Conservation (phyloP, 2,113 vertebrate genomes). For the Oophaga pumilio region DNA sequence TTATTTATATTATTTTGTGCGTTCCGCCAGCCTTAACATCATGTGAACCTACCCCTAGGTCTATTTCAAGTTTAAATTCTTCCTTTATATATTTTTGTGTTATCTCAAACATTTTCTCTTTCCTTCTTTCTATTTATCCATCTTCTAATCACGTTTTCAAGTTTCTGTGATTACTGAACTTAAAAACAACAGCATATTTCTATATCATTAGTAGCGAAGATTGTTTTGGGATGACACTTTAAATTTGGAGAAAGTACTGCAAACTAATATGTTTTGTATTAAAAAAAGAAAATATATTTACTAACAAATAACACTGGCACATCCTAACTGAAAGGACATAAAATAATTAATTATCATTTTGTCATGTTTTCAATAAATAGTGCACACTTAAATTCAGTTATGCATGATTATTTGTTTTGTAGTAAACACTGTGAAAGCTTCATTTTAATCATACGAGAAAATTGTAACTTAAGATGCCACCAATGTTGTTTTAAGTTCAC, state of each 20-base stretch:
- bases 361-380: constrained; percentile 4
- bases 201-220: background rate
- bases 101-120: background rate
- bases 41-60: no score
- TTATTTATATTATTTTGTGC: no score
- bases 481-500: constrained; percentile 28
- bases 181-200: constrained; percentile 24
- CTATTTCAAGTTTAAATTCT: no score
- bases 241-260: background rate
- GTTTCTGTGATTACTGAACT: background rate
- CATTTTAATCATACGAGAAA: constrained; percentile 15
- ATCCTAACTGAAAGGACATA: constrained; percentile 37
- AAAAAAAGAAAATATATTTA: background rate
- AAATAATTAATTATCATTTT: background rate
- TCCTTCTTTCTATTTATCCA: background rate
- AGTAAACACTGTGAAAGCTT: background rate
- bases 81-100: no score
- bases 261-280: constrained; percentile 2
- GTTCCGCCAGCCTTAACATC: no score
- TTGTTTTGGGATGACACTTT: background rate
- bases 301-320: constrained; percentile 20
- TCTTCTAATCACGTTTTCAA: background rate
- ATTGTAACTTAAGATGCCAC: constrained; percentile 4
- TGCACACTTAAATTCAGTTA: background rate
- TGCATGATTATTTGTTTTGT: background rate